Conservation (phyloP, 2,888 invertebrate genomes). For the Panzeria rudis region DNA sequence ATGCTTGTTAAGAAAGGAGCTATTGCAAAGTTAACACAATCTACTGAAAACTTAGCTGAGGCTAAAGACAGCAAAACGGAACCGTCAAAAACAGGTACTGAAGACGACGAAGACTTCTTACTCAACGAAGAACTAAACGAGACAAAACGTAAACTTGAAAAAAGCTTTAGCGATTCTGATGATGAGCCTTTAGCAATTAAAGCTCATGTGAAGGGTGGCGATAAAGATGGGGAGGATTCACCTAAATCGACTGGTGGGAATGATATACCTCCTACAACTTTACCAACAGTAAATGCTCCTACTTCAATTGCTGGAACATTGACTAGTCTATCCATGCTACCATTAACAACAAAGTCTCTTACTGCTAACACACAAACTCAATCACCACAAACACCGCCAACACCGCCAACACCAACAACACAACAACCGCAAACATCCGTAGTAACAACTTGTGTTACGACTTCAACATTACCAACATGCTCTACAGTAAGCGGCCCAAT, state of each 20-base stretch:
- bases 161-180: slow-evolving; percentile 87
- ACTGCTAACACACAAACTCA: slow-evolving; percentile 36
- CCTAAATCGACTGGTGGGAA: slow-evolving; percentile 67
- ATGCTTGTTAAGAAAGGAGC: slow-evolving; percentile 82
- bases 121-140: slow-evolving; percentile 81
- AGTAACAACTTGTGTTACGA: slow-evolving; percentile 1
- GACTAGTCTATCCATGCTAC: slow-evolving; percentile 77
- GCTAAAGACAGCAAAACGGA: slow-evolving; percentile 70
- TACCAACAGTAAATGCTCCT: slow-evolving; percentile 43
- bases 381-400: slow-evolving; percentile 38
- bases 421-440: slow-evolving; percentile 7
- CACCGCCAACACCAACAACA: slow-evolving; percentile 15
- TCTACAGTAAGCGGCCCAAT: slow-evolving; percentile 30
- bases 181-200: slow-evolving; percentile 87
- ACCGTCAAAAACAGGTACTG: slow-evolving; percentile 74
- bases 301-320: slow-evolving; percentile 59
- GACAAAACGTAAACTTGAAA: slow-evolving; percentile 82
- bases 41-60: slow-evolving; percentile 70
- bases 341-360: slow-evolving; percentile 77
- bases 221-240: slow-evolving; percentile 75
- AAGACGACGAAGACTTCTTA: slow-evolving; percentile 81
- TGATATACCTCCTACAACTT: slow-evolving; percentile 39
- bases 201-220: slow-evolving; percentile 81
- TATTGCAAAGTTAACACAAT: slow-evolving; percentile 75
- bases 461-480: slow-evolving; percentile 20